Conservation (phyloP, 2,888 invertebrate species). For the Eupithecia tripunctaria region DNA sequence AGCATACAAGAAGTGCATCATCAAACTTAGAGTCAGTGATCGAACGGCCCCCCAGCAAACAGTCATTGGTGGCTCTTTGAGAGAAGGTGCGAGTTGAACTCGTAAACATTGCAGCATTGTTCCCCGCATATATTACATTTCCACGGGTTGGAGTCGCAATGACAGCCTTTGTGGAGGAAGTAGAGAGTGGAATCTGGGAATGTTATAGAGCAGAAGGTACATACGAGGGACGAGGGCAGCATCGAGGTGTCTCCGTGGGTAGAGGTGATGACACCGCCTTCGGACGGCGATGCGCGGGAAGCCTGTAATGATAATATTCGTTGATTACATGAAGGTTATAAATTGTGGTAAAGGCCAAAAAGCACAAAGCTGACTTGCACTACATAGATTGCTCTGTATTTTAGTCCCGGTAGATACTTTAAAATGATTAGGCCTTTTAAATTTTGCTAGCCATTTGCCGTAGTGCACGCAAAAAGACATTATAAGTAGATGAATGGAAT, state of each 20-base stretch:
- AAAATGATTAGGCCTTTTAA: not conserved
- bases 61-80: conserved; percentile 95
- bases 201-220: conserved; percentile 96
- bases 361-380: conserved; percentile 20
- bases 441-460: not conserved
- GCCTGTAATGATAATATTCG: conserved; percentile 57
- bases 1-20: conserved; percentile 65
- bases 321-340: conserved; percentile 19
- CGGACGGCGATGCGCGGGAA: conserved; percentile 77
- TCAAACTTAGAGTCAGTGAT: conserved; percentile 66
- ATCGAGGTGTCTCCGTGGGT: conserved; percentile 86
- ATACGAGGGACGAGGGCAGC: conserved; percentile 87
- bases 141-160: conserved; percentile 98
- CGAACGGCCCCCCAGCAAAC: conserved; percentile 81
- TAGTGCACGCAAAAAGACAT: not conserved
- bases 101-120: conserved; percentile 96
- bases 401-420: not conserved
- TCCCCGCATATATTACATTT: conserved; percentile 99
- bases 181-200: conserved; percentile 98
- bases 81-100: conserved; percentile 97
- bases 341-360: conserved; percentile 10
- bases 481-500: not conserved
- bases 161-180: conserved; percentile 98
- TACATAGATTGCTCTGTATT: not conserved
- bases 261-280: conserved; percentile 88